Evolutionary conservation across 2,113 vertebrate species (phyloP).

Genomic region (Lagopus muta): DNA sequence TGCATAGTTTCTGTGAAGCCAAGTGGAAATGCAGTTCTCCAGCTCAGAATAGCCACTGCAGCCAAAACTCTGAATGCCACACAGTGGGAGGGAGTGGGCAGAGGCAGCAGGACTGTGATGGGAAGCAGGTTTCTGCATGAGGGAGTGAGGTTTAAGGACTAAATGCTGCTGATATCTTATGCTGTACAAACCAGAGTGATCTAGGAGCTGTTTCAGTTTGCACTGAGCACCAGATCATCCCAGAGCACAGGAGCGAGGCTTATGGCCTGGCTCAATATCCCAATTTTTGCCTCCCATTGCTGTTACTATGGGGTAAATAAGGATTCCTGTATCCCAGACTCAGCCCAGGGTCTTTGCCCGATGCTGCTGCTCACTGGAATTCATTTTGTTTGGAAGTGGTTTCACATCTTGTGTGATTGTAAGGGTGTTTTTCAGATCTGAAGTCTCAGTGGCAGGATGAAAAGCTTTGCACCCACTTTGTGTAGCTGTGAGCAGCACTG

Average conservation of each 20-base stretch:
- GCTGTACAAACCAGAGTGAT: fast-evolving
- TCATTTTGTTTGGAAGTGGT: background rate
- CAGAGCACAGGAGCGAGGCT: no score
- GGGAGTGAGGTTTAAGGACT: background rate
- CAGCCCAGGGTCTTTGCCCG: background rate
- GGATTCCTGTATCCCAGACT: background rate
- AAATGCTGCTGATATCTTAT: background rate
- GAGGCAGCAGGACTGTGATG: background rate
- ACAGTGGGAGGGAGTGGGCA: fast-evolving
- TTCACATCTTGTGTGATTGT: no score
- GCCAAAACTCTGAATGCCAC: background rate
- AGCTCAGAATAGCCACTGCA: background rate
- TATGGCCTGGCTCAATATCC: background rate
- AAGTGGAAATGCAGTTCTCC: background rate
- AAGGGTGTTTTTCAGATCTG: background rate
- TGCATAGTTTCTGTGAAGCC: background rate
- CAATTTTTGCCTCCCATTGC: background rate
- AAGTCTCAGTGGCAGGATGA: background rate
- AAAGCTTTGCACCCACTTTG: background rate
- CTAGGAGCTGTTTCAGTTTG: background rate
- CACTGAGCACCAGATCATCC: background rate
- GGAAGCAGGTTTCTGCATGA: background rate
- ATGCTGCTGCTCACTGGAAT: background rate
- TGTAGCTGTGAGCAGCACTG: background rate
- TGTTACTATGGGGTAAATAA: background rate